These are phyloP conservation scores for Scotopteryx bipunctaria DNA, from an alignment of 2,888 invertebrate species.

Conservation along the genomic window DNA sequence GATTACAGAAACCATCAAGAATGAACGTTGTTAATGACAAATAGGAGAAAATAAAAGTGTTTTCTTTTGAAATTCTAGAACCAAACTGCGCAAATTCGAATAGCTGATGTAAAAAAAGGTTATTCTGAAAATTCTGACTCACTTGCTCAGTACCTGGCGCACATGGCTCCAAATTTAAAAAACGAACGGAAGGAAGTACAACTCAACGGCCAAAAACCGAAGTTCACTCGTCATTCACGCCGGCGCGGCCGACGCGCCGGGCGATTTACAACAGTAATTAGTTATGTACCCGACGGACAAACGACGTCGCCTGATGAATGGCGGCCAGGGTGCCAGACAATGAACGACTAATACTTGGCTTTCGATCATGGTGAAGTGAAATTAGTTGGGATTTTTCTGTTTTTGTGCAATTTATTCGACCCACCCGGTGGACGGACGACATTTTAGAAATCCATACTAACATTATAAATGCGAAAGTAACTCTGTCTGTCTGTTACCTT, in stretches of 20 bases:
- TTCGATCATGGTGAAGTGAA: conserved; percentile 60
- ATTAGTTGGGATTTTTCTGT: conserved; percentile 30
- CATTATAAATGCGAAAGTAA: too few relatives aligned
- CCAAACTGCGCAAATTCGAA: too few relatives aligned
- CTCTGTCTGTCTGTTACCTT: too few relatives aligned
- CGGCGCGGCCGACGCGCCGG: conserved; percentile 54
- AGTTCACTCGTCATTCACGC: conserved; percentile 42
- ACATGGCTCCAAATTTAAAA: conserved; percentile 13
- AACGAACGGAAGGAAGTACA: conserved; percentile 30
- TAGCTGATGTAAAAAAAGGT: background rate
- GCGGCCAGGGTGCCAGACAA: conserved; percentile 56
- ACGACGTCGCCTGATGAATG: conserved; percentile 71
- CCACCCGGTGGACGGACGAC: too few relatives aligned
- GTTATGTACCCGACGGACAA: conserved; percentile 71
- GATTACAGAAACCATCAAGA: too few relatives aligned
- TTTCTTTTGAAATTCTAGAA: too few relatives aligned
- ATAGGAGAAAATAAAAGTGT: too few relatives aligned
- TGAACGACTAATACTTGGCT: conserved; percentile 58
- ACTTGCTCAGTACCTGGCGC: background rate
- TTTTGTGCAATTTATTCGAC: conserved; percentile 6
- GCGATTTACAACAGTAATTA: conserved; percentile 77
- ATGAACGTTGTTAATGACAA: too few relatives aligned
- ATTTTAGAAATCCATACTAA: too few relatives aligned
- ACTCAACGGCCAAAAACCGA: conserved; percentile 32
- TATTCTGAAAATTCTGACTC: background rate